Evolutionary conservation across 2,113 vertebrate genomes (phyloP).

Genomic region (Sorex araneus): DNA sequence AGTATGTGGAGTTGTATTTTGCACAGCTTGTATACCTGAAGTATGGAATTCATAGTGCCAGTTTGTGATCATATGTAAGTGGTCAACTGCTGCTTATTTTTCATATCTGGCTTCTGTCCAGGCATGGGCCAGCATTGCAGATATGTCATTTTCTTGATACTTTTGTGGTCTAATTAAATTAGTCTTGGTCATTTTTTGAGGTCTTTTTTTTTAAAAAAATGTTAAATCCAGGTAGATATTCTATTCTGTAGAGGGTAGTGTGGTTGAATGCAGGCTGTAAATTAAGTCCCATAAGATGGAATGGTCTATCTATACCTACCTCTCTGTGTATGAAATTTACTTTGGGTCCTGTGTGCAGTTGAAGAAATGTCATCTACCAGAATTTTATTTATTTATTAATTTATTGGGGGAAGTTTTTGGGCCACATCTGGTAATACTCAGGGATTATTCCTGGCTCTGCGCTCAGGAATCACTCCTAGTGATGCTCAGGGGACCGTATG

Average conservation of each 20-base stretch:
- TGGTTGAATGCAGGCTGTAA: slow-evolving; percentile 23
- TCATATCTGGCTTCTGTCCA: not conserved
- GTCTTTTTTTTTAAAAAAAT: not conserved
- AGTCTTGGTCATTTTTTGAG: not conserved
- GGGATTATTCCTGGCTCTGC: too few relatives aligned
- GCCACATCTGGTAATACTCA: too few relatives aligned
- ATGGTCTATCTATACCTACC: not conserved
- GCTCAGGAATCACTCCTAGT: too few relatives aligned
- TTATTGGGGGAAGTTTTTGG: too few relatives aligned
- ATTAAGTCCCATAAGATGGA: slow-evolving; percentile 31
- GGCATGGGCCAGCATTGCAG: not conserved
- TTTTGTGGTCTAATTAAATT: slow-evolving; percentile 24
- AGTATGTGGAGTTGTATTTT: not conserved
- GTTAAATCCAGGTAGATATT: not conserved
- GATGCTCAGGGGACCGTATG: too few relatives aligned
- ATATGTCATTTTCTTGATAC: not conserved
- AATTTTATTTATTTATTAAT: not conserved
- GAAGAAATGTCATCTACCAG: not conserved
- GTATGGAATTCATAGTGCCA: slow-evolving; percentile 41
- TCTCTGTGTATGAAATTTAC: not conserved
- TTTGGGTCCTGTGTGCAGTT: not conserved
- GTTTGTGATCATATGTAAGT: slow-evolving; percentile 61
- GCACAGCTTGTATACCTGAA: slow-evolving; percentile 38
- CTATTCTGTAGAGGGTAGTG: not conserved
- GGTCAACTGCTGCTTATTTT: slow-evolving; percentile 27